A percentile compares a stretch with the other conserved stretches of the same genome.
These are phyloP conservation scores for Magallana nippona DNA, from an alignment of 2,888 invertebrate genomes.

Conservation along the genomic window DNA sequence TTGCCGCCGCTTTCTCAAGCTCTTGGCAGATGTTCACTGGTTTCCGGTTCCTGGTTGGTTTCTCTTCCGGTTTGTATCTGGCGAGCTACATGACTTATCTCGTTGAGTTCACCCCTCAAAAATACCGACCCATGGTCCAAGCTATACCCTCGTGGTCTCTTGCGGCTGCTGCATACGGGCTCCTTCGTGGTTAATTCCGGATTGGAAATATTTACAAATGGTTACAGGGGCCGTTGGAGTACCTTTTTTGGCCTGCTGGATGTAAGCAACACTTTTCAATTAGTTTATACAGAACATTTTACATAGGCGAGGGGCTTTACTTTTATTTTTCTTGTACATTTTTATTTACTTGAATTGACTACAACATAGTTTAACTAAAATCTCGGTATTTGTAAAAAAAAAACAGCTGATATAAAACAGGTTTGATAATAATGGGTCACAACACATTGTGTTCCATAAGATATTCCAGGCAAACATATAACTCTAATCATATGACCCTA, in stretches of 20 bases:
- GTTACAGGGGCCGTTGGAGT: slow-evolving; percentile 27
- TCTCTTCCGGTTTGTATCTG: slow-evolving; percentile 53
- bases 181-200: slow-evolving; percentile 51
- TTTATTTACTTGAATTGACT: too few species aligned
- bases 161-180: slow-evolving; percentile 46
- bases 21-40: slow-evolving; percentile 57
- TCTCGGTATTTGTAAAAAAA: too few species aligned
- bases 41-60: slow-evolving; percentile 49
- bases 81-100: slow-evolving; percentile 53
- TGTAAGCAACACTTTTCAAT: background rate
- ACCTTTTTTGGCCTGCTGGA: background rate
- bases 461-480: too few species aligned
- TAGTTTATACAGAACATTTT: too few species aligned
- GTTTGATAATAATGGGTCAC: too few species aligned
- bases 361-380: too few species aligned
- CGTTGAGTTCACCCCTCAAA: slow-evolving; percentile 54
- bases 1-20: slow-evolving; percentile 51
- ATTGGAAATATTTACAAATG: slow-evolving; percentile 58
- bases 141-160: slow-evolving; percentile 55
- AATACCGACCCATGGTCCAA: slow-evolving; percentile 54
- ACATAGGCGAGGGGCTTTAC: too few species aligned
- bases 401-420: too few species aligned
- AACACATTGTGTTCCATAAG: too few species aligned
- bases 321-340: too few species aligned
- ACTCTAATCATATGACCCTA: too few species aligned